A percentile compares a stretch with the other conserved stretches of the same genome.
Conservation (phyloP, 2,797 vertebrate genomes). For the Tenualosa thibaudeaui region DNA sequence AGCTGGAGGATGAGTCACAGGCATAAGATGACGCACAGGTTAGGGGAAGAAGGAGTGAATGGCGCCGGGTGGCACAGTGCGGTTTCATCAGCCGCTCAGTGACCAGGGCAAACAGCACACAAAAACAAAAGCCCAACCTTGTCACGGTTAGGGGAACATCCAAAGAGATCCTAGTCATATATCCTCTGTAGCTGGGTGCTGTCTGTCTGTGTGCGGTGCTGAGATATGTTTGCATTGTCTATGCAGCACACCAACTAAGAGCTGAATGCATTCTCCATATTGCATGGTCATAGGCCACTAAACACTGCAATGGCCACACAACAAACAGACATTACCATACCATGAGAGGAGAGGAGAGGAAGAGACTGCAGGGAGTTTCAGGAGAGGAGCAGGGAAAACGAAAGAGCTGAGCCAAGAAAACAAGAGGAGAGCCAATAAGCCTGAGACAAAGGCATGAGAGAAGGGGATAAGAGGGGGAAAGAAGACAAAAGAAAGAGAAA, state of each 20-base stretch:
- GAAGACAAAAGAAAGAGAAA: neutral
- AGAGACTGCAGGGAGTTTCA: neutral
- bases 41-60: neutral
- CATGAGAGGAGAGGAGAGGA: neutral
- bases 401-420: neutral
- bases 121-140: neutral
- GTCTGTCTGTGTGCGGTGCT: neutral
- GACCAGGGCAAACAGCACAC: neutral
- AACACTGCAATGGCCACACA: neutral
- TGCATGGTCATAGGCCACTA: neutral
- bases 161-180: neutral
- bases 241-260: neutral
- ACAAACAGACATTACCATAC: neutral
- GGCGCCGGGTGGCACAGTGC: neutral
- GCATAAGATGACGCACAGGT: neutral
- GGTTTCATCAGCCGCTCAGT: neutral
- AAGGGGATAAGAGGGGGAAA: neutral
- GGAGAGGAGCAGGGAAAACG: neutral
- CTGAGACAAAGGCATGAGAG: neutral
- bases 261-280: neutral
- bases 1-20: neutral
- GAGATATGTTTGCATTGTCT: neutral
- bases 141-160: neutral
- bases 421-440: neutral
- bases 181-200: neutral